Percentiles rank a stretch among this genome's conserved stretches.
phyloP scores from a whole-genome alignment of 2,888 invertebrate genomes.

The Cheilosia variabilis region DNA sequence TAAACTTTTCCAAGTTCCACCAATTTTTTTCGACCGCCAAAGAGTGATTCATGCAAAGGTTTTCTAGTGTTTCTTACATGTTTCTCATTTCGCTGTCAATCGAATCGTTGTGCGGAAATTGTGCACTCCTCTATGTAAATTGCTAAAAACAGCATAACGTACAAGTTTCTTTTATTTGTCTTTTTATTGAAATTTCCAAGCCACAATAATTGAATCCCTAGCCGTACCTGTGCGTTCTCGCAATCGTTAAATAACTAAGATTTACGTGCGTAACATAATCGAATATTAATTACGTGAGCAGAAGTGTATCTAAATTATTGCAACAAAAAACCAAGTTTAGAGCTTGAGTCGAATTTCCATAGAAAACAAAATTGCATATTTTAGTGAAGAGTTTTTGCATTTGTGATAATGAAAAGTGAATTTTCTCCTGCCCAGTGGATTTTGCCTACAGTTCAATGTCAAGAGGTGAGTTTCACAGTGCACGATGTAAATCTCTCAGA shows the following conservation, averaged over 20 bases:
- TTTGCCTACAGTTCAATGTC: constrained; percentile 80
- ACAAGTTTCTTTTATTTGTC: constrained; percentile 11
- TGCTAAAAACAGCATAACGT: background rate
- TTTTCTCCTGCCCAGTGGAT: constrained; percentile 79
- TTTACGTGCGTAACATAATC: background rate
- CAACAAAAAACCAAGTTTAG: background rate
- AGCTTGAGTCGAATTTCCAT: constrained; percentile 45
- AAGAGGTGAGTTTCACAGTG: constrained; percentile 81
- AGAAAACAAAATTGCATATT: constrained; percentile 32
- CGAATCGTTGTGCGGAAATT: constrained; percentile 17
- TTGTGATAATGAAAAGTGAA: constrained; percentile 78
- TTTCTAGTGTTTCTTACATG: constrained; percentile 27
- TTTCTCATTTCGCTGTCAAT: constrained; percentile 42
- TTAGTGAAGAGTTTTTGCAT: constrained; percentile 28
- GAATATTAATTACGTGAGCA: constrained; percentile 39
- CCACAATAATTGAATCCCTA: constrained; percentile 4
- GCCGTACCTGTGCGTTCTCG: too few species aligned
- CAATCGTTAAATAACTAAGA: too few species aligned
- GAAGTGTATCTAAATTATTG: constrained; percentile 3
- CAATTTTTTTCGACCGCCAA: constrained; percentile 23
- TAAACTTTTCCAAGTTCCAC: constrained; percentile 17
- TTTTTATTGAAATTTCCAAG: constrained; percentile 2
- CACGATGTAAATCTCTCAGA: too few species aligned
- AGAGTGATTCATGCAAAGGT: constrained; percentile 58
- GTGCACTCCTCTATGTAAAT: constrained; percentile 26